Conservation (phyloP, 64 coral and sea anemone species). For the Dendronephthya gigantea region DNA sequence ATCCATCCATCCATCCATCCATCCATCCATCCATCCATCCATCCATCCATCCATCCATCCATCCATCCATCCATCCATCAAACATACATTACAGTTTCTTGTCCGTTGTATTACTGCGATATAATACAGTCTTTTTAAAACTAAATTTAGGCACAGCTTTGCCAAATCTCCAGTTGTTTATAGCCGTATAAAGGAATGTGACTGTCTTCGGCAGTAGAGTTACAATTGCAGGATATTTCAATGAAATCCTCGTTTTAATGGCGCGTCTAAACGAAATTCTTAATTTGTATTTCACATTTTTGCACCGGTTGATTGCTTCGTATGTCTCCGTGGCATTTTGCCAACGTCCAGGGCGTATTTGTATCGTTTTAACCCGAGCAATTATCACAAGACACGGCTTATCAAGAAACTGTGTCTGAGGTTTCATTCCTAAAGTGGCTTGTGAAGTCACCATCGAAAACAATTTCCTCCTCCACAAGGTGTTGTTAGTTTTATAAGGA, state of each 20-base stretch:
- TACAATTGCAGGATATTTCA: slow-evolving; percentile 42
- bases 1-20: too few relatives aligned
- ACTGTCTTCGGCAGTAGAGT: slow-evolving; percentile 46
- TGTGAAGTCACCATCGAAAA: background rate
- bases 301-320: slow-evolving; percentile 52
- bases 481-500: too few relatives aligned
- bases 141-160: background rate
- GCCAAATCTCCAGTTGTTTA: slow-evolving; percentile 58
- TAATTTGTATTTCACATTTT: slow-evolving; percentile 36
- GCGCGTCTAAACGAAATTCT: slow-evolving; percentile 39
- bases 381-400: slow-evolving; percentile 45
- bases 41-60: too few relatives aligned
- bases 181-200: slow-evolving; percentile 40
- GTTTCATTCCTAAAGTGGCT: background rate
- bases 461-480: too few relatives aligned
- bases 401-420: slow-evolving; percentile 16
- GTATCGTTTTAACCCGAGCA: slow-evolving; percentile 23
- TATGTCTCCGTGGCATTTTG: too few relatives aligned
- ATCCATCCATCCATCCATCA: too few relatives aligned
- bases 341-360: too few relatives aligned
- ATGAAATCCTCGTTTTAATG: slow-evolving; percentile 31
- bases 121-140: background rate
- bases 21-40: too few relatives aligned
- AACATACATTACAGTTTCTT: too few relatives aligned
- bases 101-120: too few relatives aligned